A percentile compares a stretch with the other conserved stretches of the same genome.
Conservation (phyloP, 2,113 vertebrate species). For the Gila orcuttii region DNA sequence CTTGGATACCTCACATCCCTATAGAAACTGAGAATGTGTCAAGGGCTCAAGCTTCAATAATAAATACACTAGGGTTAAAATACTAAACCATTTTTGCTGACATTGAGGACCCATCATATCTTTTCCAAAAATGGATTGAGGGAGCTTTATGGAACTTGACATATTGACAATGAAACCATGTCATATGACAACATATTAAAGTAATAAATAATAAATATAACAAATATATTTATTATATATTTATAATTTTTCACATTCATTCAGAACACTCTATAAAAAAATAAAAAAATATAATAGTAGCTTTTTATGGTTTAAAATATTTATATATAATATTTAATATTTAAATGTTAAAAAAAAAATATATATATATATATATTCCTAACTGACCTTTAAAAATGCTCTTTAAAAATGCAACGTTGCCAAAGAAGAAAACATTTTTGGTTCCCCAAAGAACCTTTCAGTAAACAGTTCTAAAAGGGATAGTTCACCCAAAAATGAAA, state of each 20-base stretch:
- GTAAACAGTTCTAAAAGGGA: too few relatives aligned
- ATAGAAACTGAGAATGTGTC: slow-evolving; percentile 22
- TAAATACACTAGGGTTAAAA: slow-evolving; percentile 16
- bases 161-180: background rate
- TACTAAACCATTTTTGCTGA: slow-evolving; percentile 29
- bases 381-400: background rate
- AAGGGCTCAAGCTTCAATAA: slow-evolving; percentile 20
- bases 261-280: background rate
- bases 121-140: background rate
- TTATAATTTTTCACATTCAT: background rate
- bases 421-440: too few relatives aligned
- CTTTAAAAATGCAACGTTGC: too few relatives aligned
- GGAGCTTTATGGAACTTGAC: background rate
- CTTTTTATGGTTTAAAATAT: background rate
- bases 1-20: slow-evolving; percentile 17
- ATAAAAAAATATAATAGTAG: background rate
- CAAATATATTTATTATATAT: too few relatives aligned
- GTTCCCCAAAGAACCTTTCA: too few relatives aligned
- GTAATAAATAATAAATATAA: too few relatives aligned
- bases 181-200: background rate
- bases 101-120: slow-evolving; percentile 9
- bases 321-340: background rate
- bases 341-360: too few relatives aligned
- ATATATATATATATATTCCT: background rate
- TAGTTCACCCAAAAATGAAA: too few relatives aligned